Conservation (phyloP, 2,797 vertebrate species). For the Helicolenus hilgendorfi region DNA sequence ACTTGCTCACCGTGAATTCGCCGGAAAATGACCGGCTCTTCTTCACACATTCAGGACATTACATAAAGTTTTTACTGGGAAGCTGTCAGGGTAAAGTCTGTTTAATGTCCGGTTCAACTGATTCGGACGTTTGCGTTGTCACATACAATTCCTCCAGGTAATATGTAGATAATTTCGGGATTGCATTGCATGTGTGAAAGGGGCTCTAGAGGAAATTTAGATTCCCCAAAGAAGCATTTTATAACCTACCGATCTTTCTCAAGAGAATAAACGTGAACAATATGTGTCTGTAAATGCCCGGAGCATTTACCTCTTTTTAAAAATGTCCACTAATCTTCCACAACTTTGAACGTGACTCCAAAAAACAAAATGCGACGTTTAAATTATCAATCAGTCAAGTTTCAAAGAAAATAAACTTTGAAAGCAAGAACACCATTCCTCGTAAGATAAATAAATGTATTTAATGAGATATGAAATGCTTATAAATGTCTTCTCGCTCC, state of each 20-base stretch:
- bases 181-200: neutral
- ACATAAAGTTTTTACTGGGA: neutral
- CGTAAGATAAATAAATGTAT: slow-evolving; percentile 88
- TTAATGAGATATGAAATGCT: slow-evolving; percentile 90
- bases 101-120: neutral
- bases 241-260: neutral
- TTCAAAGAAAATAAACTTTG: slow-evolving; percentile 59
- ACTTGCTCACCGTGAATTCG: neutral
- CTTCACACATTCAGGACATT: neutral
- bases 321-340: slow-evolving; percentile 20
- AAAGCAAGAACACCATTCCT: slow-evolving; percentile 61
- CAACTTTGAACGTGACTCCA: slow-evolving; percentile 43
- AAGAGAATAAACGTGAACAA: neutral
- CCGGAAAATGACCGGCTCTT: neutral
- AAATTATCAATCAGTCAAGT: slow-evolving; percentile 60
- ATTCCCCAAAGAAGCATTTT: slow-evolving; percentile 43
- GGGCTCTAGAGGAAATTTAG: slow-evolving; percentile 21
- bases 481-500: slow-evolving; percentile 83
- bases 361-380: slow-evolving; percentile 58
- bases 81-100: neutral
- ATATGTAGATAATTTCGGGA: neutral
- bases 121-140: neutral
- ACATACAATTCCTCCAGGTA: neutral
- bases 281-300: neutral
- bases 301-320: neutral